Conservation (phyloP, 1,140 invertebrate species). For the Dendroctonus valens region DNA sequence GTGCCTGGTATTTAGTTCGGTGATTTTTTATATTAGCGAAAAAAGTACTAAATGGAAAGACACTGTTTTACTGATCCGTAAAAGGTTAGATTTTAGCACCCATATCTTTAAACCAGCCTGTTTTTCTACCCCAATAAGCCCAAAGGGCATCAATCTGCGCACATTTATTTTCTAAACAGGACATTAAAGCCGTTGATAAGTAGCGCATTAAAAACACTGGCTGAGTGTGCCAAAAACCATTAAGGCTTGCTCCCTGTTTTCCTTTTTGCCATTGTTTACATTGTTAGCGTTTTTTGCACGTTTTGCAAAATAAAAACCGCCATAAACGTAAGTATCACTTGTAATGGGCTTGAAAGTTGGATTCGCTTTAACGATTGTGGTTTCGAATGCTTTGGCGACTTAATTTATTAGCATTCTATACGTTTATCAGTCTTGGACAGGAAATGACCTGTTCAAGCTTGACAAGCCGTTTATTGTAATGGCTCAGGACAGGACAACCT, state of each 20-base stretch:
- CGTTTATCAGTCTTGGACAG: too few species aligned
- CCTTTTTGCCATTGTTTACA: constrained; percentile 21
- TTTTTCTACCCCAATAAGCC: constrained; percentile 13
- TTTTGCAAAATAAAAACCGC: constrained; percentile 9
- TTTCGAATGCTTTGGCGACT: too few species aligned
- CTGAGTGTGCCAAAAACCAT: constrained; percentile 29
- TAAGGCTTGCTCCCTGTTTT: constrained; percentile 15
- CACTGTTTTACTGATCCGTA: too few species aligned
- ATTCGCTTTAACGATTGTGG: too few species aligned
- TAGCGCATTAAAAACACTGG: constrained; percentile 25
- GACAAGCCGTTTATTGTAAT: too few species aligned
- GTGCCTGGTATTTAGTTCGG: too few species aligned
- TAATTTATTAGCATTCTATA: too few species aligned
- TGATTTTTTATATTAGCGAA: too few species aligned
- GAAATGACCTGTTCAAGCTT: too few species aligned
- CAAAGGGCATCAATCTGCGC: constrained; percentile 15
- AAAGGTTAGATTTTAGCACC: not conserved
- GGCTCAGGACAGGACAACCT: too few species aligned
- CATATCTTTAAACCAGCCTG: constrained; percentile 2
- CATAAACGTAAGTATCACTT: constrained; percentile 4
- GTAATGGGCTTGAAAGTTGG: too few species aligned
- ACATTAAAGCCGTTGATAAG: constrained; percentile 27
- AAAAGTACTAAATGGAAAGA: too few species aligned
- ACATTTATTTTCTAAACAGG: constrained; percentile 18
- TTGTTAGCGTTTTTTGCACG: constrained; percentile 17